Conservation (phyloP, 2,113 vertebrate species). For the Catagonus wagneri region DNA sequence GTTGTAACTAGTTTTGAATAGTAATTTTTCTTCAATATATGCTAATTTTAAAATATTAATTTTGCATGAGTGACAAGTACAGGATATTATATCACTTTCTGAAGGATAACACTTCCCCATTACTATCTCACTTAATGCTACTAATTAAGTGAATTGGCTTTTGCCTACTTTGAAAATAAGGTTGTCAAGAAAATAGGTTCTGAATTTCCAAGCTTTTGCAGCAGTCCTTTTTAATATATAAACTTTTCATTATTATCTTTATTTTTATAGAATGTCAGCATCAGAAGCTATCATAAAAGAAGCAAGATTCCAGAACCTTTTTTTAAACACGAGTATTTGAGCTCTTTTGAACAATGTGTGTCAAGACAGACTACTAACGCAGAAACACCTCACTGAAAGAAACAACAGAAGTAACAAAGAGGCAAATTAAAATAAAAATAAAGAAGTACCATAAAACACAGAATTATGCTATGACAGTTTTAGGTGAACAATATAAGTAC, state of each 20-base stretch:
- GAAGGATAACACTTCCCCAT: slow-evolving; percentile 70
- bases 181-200: slow-evolving; percentile 68
- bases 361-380: slow-evolving; percentile 89
- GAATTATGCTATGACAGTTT: slow-evolving; percentile 91
- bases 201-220: slow-evolving; percentile 81
- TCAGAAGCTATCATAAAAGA: slow-evolving; percentile 73
- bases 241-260: slow-evolving; percentile 59
- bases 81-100: slow-evolving; percentile 75
- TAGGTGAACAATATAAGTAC: slow-evolving; percentile 95
- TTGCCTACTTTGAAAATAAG: slow-evolving; percentile 77
- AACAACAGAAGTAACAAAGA: slow-evolving; percentile 85
- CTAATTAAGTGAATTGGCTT: slow-evolving; percentile 79
- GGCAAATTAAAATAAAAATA: slow-evolving; percentile 83
- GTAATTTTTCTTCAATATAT: slow-evolving; percentile 75
- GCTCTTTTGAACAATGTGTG: slow-evolving; percentile 88
- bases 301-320: slow-evolving; percentile 70
- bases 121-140: slow-evolving; percentile 70
- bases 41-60: slow-evolving; percentile 77
- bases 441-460: slow-evolving; percentile 89
- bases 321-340: slow-evolving; percentile 84
- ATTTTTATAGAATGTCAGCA: slow-evolving; percentile 63
- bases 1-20: slow-evolving; percentile 82
- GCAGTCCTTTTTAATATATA: slow-evolving; percentile 59
- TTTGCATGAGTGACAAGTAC: slow-evolving; percentile 71
- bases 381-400: slow-evolving; percentile 88